Conservation (phyloP, 2,113 vertebrate species). For the Phocoena sinus region DNA sequence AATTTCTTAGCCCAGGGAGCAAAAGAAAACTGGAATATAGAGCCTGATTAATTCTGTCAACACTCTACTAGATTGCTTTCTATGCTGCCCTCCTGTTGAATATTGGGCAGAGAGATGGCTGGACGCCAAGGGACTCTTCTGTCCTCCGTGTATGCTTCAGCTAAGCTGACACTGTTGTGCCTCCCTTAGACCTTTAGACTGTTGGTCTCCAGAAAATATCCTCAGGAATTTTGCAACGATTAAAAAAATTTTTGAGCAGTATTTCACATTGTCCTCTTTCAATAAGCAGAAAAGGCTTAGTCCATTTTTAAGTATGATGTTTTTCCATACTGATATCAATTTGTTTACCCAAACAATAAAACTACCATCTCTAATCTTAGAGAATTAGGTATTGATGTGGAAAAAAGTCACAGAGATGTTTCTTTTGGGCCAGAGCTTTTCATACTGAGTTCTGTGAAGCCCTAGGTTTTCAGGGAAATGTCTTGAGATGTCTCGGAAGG, state of each 20-base stretch:
- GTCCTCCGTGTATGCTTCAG: not conserved
- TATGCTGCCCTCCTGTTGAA: slow-evolving; percentile 22
- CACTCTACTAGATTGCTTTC: slow-evolving; percentile 29
- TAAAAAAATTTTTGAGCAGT: not conserved
- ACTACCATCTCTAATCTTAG: not conserved
- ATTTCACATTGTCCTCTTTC: not conserved
- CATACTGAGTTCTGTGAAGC: not conserved
- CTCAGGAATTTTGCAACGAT: not conserved
- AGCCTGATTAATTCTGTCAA: slow-evolving; percentile 66
- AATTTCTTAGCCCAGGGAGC: slow-evolving; percentile 56
- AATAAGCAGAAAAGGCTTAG: not conserved
- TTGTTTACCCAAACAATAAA: not conserved
- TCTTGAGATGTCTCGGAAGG: not conserved
- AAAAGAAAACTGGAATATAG: slow-evolving; percentile 40
- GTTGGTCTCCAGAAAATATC: not conserved
- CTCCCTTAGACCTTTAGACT: not conserved
- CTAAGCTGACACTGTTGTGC: not conserved
- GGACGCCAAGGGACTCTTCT: not conserved
- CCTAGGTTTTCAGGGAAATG: not conserved
- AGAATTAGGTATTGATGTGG: not conserved
- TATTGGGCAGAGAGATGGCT: not conserved
- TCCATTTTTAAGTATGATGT: not conserved
- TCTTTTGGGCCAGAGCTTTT: not conserved
- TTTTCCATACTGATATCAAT: not conserved
- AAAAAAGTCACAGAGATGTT: not conserved